Evolutionary conservation across 2,888 invertebrate genomes (phyloP).

Genomic region (Lasioglossum oenotherae): DNA sequence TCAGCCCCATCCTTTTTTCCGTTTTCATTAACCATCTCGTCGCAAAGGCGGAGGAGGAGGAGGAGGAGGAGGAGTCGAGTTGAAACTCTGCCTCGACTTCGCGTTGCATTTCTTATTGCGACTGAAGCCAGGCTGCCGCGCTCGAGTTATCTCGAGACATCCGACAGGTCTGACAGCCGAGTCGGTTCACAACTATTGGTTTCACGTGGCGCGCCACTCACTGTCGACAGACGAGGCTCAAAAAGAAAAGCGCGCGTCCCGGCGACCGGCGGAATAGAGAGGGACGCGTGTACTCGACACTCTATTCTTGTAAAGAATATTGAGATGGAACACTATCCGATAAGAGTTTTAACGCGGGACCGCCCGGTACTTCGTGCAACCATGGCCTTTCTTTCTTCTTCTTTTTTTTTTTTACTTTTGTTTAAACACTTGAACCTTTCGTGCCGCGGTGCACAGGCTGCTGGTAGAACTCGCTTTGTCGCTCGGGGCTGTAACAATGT

Average conservation of each 20-base stretch:
- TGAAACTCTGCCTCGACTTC: conserved; percentile 35
- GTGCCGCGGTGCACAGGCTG: neutral
- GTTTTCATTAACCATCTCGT: conserved; percentile 20
- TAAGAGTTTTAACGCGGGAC: conserved; percentile 15
- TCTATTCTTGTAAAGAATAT: conserved; percentile 46
- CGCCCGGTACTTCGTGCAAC: neutral
- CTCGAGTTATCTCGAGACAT: conserved; percentile 51
- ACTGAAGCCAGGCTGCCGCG: conserved; percentile 34
- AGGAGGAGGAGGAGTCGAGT: neutral
- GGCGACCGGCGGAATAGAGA: conserved; percentile 28
- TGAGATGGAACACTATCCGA: conserved; percentile 45
- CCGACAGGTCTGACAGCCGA: conserved; percentile 36
- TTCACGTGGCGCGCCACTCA: conserved; percentile 42
- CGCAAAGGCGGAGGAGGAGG: neutral
- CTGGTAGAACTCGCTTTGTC: neutral
- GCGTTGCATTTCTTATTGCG: conserved; percentile 49
- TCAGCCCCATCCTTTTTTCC: neutral
- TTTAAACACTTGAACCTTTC: neutral
- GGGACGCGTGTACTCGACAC: conserved; percentile 36
- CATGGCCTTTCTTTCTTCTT: neutral
- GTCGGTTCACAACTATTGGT: conserved; percentile 56
- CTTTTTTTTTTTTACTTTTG: neutral
- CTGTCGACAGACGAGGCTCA: conserved; percentile 24
- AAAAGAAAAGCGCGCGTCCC: conserved; percentile 23
- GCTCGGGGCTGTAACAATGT: neutral